A percentile compares a stretch with the other conserved stretches of the same genome.
Conservation (phyloP, 2,888 invertebrate genomes). For the Drosophila kuntzei region DNA sequence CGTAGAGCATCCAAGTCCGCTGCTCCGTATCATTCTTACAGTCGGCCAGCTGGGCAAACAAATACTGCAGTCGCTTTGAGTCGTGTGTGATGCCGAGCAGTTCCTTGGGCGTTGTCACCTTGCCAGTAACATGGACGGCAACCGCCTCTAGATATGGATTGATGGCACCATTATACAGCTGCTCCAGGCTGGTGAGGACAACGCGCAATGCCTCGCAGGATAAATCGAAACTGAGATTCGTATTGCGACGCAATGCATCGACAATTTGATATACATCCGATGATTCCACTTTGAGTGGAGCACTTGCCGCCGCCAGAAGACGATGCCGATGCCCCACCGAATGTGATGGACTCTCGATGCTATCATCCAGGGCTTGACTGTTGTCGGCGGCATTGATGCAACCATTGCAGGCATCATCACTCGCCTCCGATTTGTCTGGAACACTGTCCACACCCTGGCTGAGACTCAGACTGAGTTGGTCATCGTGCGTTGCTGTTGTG, state of each 20-base stretch:
- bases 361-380: conserved; percentile 82
- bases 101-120: conserved; percentile 87
- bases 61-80: conserved; percentile 92
- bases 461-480: conserved; percentile 45
- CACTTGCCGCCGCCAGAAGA: conserved; percentile 30
- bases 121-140: conserved; percentile 87
- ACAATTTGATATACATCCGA: conserved; percentile 90
- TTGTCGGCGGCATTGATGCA: conserved; percentile 72
- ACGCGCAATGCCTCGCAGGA: conserved; percentile 94
- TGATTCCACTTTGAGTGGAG: conserved; percentile 82
- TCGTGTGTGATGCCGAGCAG: conserved; percentile 93
- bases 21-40: conserved; percentile 98
- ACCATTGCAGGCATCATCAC: conserved; percentile 59
- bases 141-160: conserved; percentile 88
- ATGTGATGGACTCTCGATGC: conserved; percentile 81
- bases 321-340: conserved; percentile 41
- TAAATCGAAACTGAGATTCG: conserved; percentile 94
- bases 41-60: conserved; percentile 93
- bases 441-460: conserved; percentile 62
- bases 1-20: conserved; percentile 97
- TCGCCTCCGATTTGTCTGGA: conserved; percentile 80
- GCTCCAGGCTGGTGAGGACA: conserved; percentile 87
- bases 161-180: conserved; percentile 87
- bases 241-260: conserved; percentile 92
- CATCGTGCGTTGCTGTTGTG: conserved; percentile 40